A percentile compares a stretch with the other conserved stretches of the same genome.
Evolutionary conservation across 2,113 vertebrate species (phyloP).

Genomic region (Psammodynastes pulverulentus): DNA sequence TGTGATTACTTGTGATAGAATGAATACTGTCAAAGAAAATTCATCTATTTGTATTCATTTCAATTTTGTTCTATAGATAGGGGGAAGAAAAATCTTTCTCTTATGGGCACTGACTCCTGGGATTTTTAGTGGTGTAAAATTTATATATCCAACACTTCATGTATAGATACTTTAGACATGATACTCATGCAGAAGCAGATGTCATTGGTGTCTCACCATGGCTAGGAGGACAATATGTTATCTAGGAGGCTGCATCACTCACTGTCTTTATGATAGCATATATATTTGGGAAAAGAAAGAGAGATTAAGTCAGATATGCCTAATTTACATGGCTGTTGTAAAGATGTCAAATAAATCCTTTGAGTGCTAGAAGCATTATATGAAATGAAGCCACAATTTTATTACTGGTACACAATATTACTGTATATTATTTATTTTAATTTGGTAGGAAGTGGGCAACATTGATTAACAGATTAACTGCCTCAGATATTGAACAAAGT

Average conservation of each 20-base stretch:
- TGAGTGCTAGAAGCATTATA: neutral
- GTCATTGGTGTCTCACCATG: neutral
- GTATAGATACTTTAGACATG: neutral
- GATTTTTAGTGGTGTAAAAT: rapidly evolving
- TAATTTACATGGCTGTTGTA: neutral
- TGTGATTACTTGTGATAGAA: neutral
- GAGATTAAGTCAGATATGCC: neutral
- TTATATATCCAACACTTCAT: neutral
- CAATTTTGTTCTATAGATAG: rapidly evolving
- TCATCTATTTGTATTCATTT: neutral
- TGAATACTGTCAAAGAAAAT: neutral
- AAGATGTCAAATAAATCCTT: neutral
- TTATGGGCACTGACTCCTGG: neutral
- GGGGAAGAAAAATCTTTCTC: neutral
- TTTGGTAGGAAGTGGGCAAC: conserved; percentile 4
- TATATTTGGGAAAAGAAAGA: neutral
- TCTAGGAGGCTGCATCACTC: neutral
- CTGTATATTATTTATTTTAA: neutral
- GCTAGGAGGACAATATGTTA: neutral
- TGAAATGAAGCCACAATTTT: neutral
- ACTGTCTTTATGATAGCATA: neutral
- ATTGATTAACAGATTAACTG: neutral
- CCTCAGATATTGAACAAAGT: neutral
- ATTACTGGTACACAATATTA: neutral
- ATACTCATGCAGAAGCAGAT: neutral